Conservation (phyloP, 1,140 invertebrate genomes). For the Temnothorax longispinosus region DNA sequence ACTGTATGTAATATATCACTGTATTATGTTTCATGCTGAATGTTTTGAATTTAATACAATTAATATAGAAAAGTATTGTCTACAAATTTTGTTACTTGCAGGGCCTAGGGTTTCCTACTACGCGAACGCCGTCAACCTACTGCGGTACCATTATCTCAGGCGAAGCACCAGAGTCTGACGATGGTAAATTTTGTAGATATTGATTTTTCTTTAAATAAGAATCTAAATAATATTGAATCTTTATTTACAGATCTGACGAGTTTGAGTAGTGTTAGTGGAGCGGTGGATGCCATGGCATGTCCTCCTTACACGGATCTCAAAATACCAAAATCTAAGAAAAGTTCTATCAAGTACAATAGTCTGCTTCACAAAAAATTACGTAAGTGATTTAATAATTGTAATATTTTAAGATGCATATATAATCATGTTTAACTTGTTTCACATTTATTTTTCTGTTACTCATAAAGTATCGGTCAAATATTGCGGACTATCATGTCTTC, state of each 20-base stretch:
- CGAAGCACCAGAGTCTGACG: constrained; percentile 84
- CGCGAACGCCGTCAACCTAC: constrained; percentile 73
- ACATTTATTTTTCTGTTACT: neutral
- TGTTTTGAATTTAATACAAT: neutral
- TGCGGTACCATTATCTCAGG: constrained; percentile 83
- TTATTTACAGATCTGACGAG: constrained; percentile 78
- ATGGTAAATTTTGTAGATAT: constrained; percentile 72
- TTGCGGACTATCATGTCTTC: neutral
- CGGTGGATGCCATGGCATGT: constrained; percentile 81
- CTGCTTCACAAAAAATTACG: constrained; percentile 84
- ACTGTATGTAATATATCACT: constrained; percentile 73
- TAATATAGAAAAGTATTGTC: constrained; percentile 4
- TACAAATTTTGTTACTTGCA: constrained; percentile 56
- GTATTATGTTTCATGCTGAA: constrained; percentile 7
- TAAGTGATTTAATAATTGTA: constrained; percentile 71
- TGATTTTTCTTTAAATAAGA: neutral
- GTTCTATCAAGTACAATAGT: constrained; percentile 84
- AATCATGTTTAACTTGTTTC: neutral
- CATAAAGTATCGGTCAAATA: neutral
- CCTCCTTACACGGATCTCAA: constrained; percentile 80
- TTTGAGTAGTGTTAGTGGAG: constrained; percentile 80
- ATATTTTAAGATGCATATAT: neutral
- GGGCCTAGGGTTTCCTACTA: constrained; percentile 78
- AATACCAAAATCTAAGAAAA: constrained; percentile 78
- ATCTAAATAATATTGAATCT: constrained; percentile 21